Percentiles rank a stretch among this genome's conserved stretches.
Conservation (phyloP, 2,888 invertebrate species). For the Druceiella hillmani region DNA sequence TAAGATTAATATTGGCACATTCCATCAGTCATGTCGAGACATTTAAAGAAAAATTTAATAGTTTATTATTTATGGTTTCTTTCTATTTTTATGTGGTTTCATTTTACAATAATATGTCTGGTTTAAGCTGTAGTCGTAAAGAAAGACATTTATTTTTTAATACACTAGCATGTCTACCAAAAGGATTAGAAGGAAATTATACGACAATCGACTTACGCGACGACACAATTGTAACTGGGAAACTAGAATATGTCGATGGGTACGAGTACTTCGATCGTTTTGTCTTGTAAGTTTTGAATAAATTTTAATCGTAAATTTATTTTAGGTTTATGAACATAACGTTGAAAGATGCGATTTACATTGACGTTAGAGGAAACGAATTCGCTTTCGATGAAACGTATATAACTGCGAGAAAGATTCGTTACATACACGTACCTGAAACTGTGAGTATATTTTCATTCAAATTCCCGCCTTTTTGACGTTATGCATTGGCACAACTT, state of each 20-base stretch:
- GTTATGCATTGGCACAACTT: too few relatives aligned
- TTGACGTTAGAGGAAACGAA: conserved; percentile 56
- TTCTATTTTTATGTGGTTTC: too few relatives aligned
- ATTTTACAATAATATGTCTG: too few relatives aligned
- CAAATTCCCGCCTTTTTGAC: too few relatives aligned
- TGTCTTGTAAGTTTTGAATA: conserved; percentile 6
- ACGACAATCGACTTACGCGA: conserved; percentile 62
- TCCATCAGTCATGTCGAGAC: too few relatives aligned
- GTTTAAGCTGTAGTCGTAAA: too few relatives aligned
- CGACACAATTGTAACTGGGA: conserved; percentile 58
- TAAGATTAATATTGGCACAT: too few relatives aligned
- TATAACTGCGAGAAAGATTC: conserved; percentile 58
- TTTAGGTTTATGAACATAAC: conserved; percentile 63
- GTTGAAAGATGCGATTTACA: conserved; percentile 56
- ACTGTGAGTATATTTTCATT: conserved; percentile 32
- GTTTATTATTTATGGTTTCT: too few relatives aligned
- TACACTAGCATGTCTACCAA: conserved; percentile 56
- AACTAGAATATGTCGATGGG: conserved; percentile 59
- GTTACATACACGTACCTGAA: conserved; percentile 64
- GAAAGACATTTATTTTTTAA: conserved; percentile 49
- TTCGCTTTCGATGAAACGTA: conserved; percentile 58
- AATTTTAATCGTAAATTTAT: conserved; percentile 21
- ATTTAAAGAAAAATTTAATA: too few relatives aligned
- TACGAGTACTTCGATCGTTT: conserved; percentile 31
- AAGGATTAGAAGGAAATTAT: conserved; percentile 54